Percentiles rank a stretch among this genome's conserved stretches.
Evolutionary conservation across 1,140 invertebrate species (phyloP).

Genomic region (Colletes gigas): DNA sequence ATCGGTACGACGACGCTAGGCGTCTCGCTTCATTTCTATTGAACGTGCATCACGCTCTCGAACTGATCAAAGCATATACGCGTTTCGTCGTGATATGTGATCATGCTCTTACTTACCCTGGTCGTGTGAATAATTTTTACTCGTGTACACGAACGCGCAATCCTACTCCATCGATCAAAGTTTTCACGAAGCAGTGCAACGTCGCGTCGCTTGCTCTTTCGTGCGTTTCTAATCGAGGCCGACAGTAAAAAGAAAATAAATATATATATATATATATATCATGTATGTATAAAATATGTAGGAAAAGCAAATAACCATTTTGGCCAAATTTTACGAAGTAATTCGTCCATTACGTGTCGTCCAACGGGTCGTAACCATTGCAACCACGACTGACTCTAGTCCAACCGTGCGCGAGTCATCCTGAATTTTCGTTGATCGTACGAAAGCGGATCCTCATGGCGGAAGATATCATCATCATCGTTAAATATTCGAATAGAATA

Average conservation of each 20-base stretch:
- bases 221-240: slow-evolving; percentile 7
- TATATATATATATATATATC: too few relatives aligned
- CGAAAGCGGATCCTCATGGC: slow-evolving; percentile 1
- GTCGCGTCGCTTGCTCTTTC: slow-evolving; percentile 28
- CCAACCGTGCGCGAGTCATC: slow-evolving; percentile 38
- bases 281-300: neutral
- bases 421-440: slow-evolving; percentile 15
- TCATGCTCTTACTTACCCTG: slow-evolving; percentile 22
- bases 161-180: neutral
- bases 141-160: slow-evolving; percentile 36
- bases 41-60: slow-evolving; percentile 55
- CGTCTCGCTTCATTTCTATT: slow-evolving; percentile 36
- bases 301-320: neutral
- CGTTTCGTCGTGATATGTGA: slow-evolving; percentile 64
- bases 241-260: neutral
- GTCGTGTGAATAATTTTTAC: slow-evolving; percentile 8
- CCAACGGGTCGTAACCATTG: neutral
- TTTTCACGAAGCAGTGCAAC: neutral
- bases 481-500: neutral
- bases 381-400: slow-evolving; percentile 53
- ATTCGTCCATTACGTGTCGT: slow-evolving; percentile 45
- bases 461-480: slow-evolving; percentile 1
- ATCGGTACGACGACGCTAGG: slow-evolving; percentile 19
- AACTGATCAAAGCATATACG: slow-evolving; percentile 49
- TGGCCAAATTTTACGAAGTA: slow-evolving; percentile 28